Conservation (phyloP, 2,888 invertebrate genomes). For the Timandra comae region DNA sequence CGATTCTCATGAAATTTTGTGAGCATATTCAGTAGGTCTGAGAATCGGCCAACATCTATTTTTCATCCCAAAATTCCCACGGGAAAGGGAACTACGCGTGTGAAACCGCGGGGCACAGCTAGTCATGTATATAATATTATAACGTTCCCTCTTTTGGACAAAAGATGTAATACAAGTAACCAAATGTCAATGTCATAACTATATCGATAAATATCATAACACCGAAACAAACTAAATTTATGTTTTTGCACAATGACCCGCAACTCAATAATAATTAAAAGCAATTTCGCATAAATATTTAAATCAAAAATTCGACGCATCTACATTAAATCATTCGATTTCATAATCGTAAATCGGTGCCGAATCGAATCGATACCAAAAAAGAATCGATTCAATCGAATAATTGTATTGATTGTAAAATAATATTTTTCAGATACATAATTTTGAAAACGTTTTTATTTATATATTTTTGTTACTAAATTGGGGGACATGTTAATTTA, state of each 20-base stretch:
- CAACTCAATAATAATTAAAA: slow-evolving; percentile 18
- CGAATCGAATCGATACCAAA: slow-evolving; percentile 50
- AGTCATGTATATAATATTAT: too few relatives aligned
- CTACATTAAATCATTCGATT: slow-evolving; percentile 37
- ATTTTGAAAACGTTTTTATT: slow-evolving; percentile 1
- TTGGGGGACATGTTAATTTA: background rate
- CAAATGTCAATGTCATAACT: slow-evolving; percentile 1
- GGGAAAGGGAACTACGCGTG: too few relatives aligned
- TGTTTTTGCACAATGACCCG: slow-evolving; percentile 2
- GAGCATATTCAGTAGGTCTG: too few relatives aligned
- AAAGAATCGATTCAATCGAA: slow-evolving; percentile 34
- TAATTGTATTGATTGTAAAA: slow-evolving; percentile 12
- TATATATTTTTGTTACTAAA: slow-evolving; percentile 10
- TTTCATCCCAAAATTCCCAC: too few relatives aligned
- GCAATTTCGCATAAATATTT: slow-evolving; percentile 17
- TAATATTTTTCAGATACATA: slow-evolving; percentile 13
- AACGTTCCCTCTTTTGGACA: too few relatives aligned
- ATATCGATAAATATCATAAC: background rate
- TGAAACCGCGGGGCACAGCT: too few relatives aligned
- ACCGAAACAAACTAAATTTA: slow-evolving; percentile 6
- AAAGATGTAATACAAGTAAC: background rate
- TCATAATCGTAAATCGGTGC: slow-evolving; percentile 48
- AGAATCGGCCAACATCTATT: too few relatives aligned
- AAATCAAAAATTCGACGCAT: slow-evolving; percentile 34
- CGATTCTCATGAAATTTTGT: too few relatives aligned